Conservation (phyloP, 2,797 vertebrate genomes). For the Parauchenoglanis punctatus region DNA sequence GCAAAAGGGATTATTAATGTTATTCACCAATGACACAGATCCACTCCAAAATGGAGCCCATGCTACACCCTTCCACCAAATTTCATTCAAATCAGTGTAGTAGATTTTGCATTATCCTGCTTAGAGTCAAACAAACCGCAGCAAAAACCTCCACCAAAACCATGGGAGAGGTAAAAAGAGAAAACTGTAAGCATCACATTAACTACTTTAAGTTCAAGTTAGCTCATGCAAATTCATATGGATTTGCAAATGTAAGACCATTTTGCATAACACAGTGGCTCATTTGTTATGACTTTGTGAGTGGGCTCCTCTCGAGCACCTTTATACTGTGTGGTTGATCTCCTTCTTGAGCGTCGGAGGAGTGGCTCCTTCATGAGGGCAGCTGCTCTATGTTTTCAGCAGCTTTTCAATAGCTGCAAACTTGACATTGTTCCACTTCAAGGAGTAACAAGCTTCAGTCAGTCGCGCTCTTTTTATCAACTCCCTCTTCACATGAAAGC, state of each 20-base stretch:
- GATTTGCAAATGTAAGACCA: not conserved
- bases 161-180: no score
- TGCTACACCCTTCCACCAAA: no score
- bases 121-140: no score
- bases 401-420: constrained; percentile 59
- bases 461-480: constrained; percentile 27
- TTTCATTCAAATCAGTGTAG: no score
- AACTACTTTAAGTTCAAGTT: not conserved
- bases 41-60: no score
- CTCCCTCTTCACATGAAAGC: constrained; percentile 44
- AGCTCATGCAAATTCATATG: constrained; percentile 19
- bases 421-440: constrained; percentile 55
- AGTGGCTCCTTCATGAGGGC: constrained; percentile 48
- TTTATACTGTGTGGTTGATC: constrained; percentile 26
- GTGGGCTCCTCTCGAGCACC: not conserved
- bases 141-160: no score
- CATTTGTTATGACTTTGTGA: constrained; percentile 32
- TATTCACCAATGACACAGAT: no score
- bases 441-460: constrained; percentile 45
- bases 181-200: not conserved
- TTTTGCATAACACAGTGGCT: constrained; percentile 23
- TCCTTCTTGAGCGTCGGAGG: not conserved
- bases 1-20: no score
- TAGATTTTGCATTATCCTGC: no score
- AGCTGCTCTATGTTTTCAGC: constrained; percentile 52